phyloP scores from a whole-genome alignment of 2,888 invertebrate species.

The Xestoiulus laeticollis region DNA sequence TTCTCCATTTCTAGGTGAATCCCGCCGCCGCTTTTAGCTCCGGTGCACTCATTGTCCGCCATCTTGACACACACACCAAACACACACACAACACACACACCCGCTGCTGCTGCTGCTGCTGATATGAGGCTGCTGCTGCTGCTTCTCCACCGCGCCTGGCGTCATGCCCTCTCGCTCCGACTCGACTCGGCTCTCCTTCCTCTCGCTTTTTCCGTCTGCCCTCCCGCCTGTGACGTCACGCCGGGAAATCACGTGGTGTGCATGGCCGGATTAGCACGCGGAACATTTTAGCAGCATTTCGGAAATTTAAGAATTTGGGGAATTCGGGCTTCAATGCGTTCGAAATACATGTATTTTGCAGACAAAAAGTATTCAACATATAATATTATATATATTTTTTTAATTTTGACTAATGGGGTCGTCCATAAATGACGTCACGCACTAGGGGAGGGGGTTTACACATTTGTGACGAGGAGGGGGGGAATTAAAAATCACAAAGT shows the following conservation, averaged over 20 bases:
- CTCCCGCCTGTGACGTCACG: conserved; percentile 6
- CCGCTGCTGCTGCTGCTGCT: neutral
- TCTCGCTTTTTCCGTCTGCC: neutral
- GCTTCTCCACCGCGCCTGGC: neutral
- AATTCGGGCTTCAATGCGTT: too few relatives aligned
- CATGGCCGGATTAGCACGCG: neutral
- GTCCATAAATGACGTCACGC: too few relatives aligned
- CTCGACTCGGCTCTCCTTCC: neutral
- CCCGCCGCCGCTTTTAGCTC: conserved; percentile 39
- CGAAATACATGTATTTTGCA: too few relatives aligned
- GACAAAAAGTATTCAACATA: too few relatives aligned
- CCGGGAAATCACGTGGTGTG: neutral
- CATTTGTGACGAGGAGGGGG: too few relatives aligned
- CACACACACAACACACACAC: conserved; percentile 46
- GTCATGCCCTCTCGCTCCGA: conserved; percentile 39
- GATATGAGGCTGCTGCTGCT: neutral
- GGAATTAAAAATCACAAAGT: too few relatives aligned
- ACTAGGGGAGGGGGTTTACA: too few relatives aligned
- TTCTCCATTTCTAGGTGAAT: conserved; percentile 46
- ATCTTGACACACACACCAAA: conserved; percentile 43
- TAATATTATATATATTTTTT: too few relatives aligned
- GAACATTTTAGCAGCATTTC: too few relatives aligned
- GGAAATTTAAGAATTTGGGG: neutral
- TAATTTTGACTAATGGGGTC: too few relatives aligned
- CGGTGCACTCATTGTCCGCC: conserved; percentile 52